Conservation (phyloP, 2,113 vertebrate genomes). For the Camelus dromedarius region DNA sequence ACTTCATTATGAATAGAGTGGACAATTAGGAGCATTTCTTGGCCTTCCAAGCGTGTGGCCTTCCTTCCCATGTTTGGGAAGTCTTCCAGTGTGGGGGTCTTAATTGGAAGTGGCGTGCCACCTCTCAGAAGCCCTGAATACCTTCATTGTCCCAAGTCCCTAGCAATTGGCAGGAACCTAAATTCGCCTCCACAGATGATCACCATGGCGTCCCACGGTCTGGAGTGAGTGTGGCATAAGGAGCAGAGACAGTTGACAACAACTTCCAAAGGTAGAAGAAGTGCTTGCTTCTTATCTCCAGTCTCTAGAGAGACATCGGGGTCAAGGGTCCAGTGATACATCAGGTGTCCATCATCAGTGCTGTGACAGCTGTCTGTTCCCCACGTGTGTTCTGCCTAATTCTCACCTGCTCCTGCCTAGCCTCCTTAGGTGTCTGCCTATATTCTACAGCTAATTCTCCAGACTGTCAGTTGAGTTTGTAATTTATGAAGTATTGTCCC, state of each 20-base stretch:
- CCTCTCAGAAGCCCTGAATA: neutral
- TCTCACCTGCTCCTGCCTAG: neutral
- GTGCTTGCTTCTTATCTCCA: neutral
- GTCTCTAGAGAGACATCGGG: neutral
- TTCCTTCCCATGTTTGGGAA: neutral
- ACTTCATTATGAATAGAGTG: neutral
- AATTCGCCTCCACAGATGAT: neutral
- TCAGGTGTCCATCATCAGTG: rapidly evolving
- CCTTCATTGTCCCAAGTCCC: neutral
- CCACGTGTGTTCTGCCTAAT: neutral
- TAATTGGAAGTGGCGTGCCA: neutral
- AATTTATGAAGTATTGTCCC: neutral
- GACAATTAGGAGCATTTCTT: neutral
- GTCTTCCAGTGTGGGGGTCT: neutral
- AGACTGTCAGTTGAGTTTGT: neutral
- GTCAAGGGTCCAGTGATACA: neutral
- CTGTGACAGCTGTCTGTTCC: neutral
- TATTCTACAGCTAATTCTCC: neutral
- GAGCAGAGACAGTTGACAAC: neutral
- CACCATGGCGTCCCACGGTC: neutral
- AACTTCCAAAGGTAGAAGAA: neutral
- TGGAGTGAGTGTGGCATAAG: neutral
- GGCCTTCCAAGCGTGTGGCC: neutral
- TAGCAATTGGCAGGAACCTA: neutral
- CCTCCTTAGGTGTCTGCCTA: neutral